A percentile compares a stretch with the other conserved stretches of the same genome.
Evolutionary conservation across 2,113 vertebrate genomes (phyloP).

Genomic region (Benitochromis conjunctus): DNA sequence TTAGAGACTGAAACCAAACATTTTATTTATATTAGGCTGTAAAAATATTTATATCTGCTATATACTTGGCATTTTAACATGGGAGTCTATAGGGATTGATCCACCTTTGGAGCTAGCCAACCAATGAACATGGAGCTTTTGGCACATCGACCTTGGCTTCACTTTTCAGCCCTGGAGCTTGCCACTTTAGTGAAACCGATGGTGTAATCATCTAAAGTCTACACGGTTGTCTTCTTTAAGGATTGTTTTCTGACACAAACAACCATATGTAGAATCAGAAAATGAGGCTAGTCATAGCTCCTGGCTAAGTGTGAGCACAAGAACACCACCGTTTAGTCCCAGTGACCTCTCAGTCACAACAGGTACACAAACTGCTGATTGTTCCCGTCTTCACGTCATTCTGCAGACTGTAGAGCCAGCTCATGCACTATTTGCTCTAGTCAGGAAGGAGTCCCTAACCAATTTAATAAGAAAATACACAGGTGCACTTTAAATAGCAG

Average conservation of each 20-base stretch:
- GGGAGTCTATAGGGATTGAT: not conserved
- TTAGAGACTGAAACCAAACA: not conserved
- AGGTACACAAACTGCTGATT: conserved; percentile 41
- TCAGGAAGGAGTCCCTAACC: conserved; percentile 25
- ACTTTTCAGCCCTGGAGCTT: conserved; percentile 10
- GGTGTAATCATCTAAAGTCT: not conserved
- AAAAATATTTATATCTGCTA: not conserved
- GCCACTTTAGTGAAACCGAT: conserved; percentile 12
- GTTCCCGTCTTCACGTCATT: conserved; percentile 26
- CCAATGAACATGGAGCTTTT: not conserved
- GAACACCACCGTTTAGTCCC: not conserved
- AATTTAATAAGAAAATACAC: conserved; percentile 43
- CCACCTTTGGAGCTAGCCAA: not conserved
- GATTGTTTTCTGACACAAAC: not conserved
- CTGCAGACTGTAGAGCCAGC: not conserved
- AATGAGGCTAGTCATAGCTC: not conserved
- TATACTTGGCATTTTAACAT: not conserved
- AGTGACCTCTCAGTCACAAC: conserved; percentile 3
- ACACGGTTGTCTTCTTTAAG: not conserved
- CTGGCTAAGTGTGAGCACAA: not conserved
- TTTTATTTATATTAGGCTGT: not conserved
- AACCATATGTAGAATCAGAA: not conserved
- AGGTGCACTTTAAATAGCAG: conserved; percentile 53
- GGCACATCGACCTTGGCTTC: not conserved
- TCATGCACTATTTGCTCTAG: conserved; percentile 39